Percentiles rank a stretch among this genome's conserved stretches.
Evolutionary conservation across 2,113 vertebrate genomes (phyloP).

Genomic region (Artemisiospiza belli): DNA sequence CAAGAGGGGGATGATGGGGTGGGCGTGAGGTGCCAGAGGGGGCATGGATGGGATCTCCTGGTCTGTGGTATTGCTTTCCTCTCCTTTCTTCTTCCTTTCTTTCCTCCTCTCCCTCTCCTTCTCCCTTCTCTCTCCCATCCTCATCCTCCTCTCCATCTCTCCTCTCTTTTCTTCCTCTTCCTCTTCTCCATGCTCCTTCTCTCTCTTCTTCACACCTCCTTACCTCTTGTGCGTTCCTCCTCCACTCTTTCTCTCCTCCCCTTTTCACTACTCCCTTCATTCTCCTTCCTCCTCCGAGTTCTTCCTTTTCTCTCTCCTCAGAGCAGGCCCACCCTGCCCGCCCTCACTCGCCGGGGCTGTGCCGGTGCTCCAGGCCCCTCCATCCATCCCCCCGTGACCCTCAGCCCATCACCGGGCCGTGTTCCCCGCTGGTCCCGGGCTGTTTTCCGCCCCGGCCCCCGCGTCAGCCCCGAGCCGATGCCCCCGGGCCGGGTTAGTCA

Average conservation of each 20-base stretch:
- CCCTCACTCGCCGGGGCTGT: not conserved
- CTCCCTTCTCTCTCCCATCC: too few relatives aligned
- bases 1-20: not conserved
- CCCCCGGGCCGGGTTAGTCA: not conserved
- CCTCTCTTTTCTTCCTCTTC: not conserved
- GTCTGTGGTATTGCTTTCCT: not conserved
- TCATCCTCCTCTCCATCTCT: not conserved
- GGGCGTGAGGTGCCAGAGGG: not conserved
- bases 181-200: not conserved
- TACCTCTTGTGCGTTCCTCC: not conserved
- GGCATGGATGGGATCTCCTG: not conserved
- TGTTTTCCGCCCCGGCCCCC: not conserved
- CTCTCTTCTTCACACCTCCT: not conserved
- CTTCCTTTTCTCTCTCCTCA: not conserved
- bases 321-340: accelerated
- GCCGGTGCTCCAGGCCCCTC: not conserved
- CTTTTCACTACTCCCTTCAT: not conserved
- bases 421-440: not conserved
- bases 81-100: not conserved
- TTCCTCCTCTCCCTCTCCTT: not conserved
- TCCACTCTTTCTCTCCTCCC: not conserved
- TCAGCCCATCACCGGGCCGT: not conserved
- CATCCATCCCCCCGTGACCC: not conserved
- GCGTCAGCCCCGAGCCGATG: not conserved
- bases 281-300: not conserved